Evolutionary conservation across 2,888 invertebrate species (phyloP).

Genomic region (Papilio gigon): DNA sequence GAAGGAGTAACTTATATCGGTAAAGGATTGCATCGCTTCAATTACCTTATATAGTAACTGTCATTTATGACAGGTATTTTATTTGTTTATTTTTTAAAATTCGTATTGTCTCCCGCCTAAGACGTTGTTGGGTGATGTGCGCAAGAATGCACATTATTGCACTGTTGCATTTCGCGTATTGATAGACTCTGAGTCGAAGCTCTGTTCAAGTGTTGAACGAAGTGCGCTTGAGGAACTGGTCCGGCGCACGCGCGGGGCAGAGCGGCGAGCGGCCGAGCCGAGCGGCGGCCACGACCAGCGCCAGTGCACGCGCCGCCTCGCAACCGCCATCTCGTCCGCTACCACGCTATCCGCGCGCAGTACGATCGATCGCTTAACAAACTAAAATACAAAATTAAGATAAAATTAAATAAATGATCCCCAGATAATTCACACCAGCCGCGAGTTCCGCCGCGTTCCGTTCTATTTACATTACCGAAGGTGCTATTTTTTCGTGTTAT

Average conservation of each 20-base stretch:
- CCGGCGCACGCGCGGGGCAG: conserved; percentile 70
- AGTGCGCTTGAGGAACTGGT: conserved; percentile 67
- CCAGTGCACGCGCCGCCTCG: conserved; percentile 78
- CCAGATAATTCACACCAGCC: conserved; percentile 52
- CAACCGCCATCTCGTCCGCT: conserved; percentile 70
- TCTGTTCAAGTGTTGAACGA: conserved; percentile 40
- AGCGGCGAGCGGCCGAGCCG: conserved; percentile 48
- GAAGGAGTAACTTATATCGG: background rate
- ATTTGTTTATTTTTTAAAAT: background rate
- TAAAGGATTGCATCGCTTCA: background rate
- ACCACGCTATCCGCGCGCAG: conserved; percentile 51
- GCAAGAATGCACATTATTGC: conserved; percentile 38
- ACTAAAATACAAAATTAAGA: conserved; percentile 48
- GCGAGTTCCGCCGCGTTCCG: conserved; percentile 53
- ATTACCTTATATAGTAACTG: no score
- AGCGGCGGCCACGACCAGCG: conserved; percentile 57
- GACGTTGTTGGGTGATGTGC: background rate
- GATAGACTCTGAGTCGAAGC: conserved; percentile 18
- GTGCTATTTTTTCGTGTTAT: conserved; percentile 56
- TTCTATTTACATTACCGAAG: conserved; percentile 55
- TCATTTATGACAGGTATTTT: background rate
- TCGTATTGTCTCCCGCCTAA: no score
- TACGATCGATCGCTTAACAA: conserved; percentile 51
- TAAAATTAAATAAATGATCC: conserved; percentile 47
- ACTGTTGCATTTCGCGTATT: conserved; percentile 20